phyloP scores from a whole-genome alignment of 2,888 invertebrate genomes.

The Drosophila suboccidentalis region DNA sequence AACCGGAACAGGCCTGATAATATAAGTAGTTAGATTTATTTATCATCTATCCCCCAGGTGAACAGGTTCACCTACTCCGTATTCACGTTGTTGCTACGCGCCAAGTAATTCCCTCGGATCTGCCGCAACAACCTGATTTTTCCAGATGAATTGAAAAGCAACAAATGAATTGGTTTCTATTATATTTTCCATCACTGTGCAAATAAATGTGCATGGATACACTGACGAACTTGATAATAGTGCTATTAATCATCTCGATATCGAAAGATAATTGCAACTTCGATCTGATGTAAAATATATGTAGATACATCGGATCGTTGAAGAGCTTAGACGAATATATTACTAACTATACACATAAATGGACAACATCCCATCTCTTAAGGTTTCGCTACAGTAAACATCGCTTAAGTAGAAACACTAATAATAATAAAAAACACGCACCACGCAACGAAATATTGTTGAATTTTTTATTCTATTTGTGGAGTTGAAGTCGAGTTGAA shows the following conservation, averaged over 20 bases:
- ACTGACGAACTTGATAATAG: too few relatives aligned
- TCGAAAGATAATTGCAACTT: neutral
- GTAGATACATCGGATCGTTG: neutral
- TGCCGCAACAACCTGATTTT: neutral
- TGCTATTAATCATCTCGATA: too few relatives aligned
- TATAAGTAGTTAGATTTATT: too few relatives aligned
- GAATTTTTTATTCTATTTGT: constrained; percentile 18
- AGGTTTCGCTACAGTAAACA: neutral
- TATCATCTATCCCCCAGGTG: constrained; percentile 78
- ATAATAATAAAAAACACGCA: neutral
- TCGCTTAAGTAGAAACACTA: neutral
- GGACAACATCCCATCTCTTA: too few relatives aligned
- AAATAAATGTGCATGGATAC: too few relatives aligned
- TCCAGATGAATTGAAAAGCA: neutral
- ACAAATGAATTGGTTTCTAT: too few relatives aligned
- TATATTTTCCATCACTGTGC: too few relatives aligned
- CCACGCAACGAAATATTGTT: neutral
- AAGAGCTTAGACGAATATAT: too few relatives aligned
- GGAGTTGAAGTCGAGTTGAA: neutral
- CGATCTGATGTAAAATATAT: neutral
- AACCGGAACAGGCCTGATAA: too few relatives aligned
- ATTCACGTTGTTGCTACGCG: constrained; percentile 74
- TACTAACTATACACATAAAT: too few relatives aligned
- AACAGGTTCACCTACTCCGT: constrained; percentile 78
- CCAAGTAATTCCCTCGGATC: constrained; percentile 49